Percentiles rank a stretch among this genome's conserved stretches.
Evolutionary conservation across 1,140 invertebrate species (phyloP).

Genomic region (Tenebrio molitor): DNA sequence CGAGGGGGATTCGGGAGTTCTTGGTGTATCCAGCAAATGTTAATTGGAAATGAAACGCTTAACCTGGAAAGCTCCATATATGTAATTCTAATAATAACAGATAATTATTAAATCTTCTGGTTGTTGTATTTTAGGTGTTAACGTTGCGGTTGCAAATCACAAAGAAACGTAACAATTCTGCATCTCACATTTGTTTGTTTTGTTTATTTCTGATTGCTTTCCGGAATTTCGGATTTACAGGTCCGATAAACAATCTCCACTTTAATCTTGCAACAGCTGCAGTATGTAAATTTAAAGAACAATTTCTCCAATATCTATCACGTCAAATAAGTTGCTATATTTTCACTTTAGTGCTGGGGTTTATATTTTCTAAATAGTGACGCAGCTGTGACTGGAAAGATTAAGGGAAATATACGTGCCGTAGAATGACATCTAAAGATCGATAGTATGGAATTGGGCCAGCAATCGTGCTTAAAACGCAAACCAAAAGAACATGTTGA

Average conservation of each 20-base stretch:
- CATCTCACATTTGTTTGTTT: too few relatives aligned
- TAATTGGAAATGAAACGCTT: neutral
- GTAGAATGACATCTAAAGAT: conserved; percentile 39
- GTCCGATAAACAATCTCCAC: conserved; percentile 12
- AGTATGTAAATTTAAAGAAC: conserved; percentile 34
- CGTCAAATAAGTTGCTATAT: conserved; percentile 30
- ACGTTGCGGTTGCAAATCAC: too few relatives aligned
- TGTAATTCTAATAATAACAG: neutral
- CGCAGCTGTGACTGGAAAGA: conserved; percentile 42
- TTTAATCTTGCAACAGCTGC: conserved; percentile 24
- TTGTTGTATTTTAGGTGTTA: too few relatives aligned
- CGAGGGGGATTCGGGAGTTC: neutral
- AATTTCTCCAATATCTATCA: conserved; percentile 23
- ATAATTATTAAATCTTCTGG: too few relatives aligned
- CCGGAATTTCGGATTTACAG: neutral
- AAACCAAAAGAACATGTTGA: conserved; percentile 6
- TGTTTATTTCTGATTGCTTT: too few relatives aligned
- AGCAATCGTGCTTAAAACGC: conserved; percentile 20
- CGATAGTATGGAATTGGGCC: conserved; percentile 23
- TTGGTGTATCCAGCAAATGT: neutral
- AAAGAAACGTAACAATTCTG: too few relatives aligned
- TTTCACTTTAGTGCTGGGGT: conserved; percentile 26
- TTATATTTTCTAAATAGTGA: conserved; percentile 38
- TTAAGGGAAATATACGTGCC: conserved; percentile 44
- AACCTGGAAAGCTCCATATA: neutral